Evolutionary conservation across 2,797 vertebrate species (phyloP).

Genomic region (Saguinus oedipus): DNA sequence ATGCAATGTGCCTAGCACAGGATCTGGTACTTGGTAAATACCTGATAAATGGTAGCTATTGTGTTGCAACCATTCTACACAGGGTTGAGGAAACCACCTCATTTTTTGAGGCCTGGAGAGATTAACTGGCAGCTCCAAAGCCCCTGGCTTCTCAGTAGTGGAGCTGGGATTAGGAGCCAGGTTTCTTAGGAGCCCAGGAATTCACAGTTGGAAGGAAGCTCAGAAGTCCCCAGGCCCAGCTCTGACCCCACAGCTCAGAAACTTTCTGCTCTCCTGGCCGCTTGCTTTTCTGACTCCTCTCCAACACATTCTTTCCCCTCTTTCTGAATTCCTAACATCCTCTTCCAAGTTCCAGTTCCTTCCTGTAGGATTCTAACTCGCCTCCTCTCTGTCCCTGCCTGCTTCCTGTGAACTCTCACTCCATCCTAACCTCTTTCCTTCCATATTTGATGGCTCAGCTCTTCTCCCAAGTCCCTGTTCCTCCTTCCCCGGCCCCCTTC

Average conservation of each 20-base stretch:
- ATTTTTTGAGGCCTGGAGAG: conserved; percentile 21
- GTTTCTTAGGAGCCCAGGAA: conserved; percentile 70
- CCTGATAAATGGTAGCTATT: neutral
- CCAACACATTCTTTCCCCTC: conserved; percentile 71
- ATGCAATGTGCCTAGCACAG: neutral
- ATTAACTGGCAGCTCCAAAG: neutral
- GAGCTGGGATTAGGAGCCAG: conserved; percentile 49
- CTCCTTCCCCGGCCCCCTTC: neutral
- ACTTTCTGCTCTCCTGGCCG: neutral
- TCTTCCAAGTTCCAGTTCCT: conserved; percentile 24
- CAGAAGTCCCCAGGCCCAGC: neutral
- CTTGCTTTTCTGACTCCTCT: conserved; percentile 43
- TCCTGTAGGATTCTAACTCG: neutral
- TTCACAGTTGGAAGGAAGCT: conserved; percentile 55
- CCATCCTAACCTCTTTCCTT: neutral
- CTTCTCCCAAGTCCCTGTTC: neutral
- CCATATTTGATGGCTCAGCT: neutral
- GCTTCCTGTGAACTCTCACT: neutral
- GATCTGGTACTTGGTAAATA: neutral
- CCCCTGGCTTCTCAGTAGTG: neutral
- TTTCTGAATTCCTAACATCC: conserved; percentile 55
- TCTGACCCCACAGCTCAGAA: conserved; percentile 28
- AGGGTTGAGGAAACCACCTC: neutral
- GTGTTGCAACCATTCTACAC: neutral
- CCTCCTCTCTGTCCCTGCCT: neutral